Evolutionary conservation across 2,888 invertebrate genomes (phyloP).

Genomic region (Unio delphinus): DNA sequence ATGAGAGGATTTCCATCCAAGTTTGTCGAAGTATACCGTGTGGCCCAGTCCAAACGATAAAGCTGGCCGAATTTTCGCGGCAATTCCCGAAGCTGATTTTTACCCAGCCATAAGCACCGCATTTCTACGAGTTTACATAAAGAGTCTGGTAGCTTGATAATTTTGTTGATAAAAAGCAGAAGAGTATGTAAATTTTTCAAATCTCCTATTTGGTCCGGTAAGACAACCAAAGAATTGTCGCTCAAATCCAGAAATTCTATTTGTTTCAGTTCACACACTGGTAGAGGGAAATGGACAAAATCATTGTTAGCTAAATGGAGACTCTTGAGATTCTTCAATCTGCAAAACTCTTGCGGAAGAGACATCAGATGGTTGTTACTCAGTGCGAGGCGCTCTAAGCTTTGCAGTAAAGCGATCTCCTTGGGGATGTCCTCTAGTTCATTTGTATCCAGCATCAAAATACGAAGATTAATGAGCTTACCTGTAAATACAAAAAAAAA

Average conservation of each 20-base stretch:
- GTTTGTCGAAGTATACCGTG: conserved; percentile 61
- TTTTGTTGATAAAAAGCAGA: conserved; percentile 68
- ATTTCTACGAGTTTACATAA: conserved; percentile 68
- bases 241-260: conserved; percentile 71
- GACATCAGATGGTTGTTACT: conserved; percentile 65
- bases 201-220: conserved; percentile 64
- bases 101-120: conserved; percentile 71
- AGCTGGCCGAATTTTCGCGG: conserved; percentile 66
- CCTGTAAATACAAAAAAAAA: too few species aligned
- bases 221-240: conserved; percentile 63
- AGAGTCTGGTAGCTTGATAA: conserved; percentile 64
- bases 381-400: conserved; percentile 67
- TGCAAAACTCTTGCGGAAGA: conserved; percentile 59
- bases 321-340: conserved; percentile 58
- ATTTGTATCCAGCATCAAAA: conserved; percentile 70
- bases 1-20: conserved; percentile 67
- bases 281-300: conserved; percentile 63
- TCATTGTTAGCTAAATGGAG: conserved; percentile 71
- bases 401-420: conserved; percentile 60
- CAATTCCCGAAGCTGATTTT: conserved; percentile 66
- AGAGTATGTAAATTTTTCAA: conserved; percentile 67
- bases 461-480: conserved; percentile 61
- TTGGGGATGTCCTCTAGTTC: conserved; percentile 59
- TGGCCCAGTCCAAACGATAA: conserved; percentile 65
- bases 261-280: conserved; percentile 59